Evolutionary conservation across 2,797 vertebrate genomes (phyloP), one percentile per base, ranked within the genome.

Genomic region (Esox masquinongy): DNA sequence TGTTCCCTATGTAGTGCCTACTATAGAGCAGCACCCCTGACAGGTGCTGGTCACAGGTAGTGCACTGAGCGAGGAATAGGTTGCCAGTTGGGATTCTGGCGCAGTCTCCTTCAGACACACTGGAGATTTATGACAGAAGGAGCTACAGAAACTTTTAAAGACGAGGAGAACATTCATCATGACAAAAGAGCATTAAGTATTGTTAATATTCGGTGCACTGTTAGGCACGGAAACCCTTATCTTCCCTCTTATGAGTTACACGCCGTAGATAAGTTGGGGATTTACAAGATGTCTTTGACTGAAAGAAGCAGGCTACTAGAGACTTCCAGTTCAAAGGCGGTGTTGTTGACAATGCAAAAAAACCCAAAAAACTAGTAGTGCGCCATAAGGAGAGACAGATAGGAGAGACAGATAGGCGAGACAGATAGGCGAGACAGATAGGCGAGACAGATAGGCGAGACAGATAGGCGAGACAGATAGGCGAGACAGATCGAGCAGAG

Each of bases 151-250:
- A 88, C 81, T 85, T 79, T 82, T 79, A 80, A 77, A 86, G 75
- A 79, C 84, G 82, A 73, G 70, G 31, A 53, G 76, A 79, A 83
- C 76, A 78, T 90, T 76, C 81, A 74, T 74, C 73, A 11, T 49
- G 77, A 86, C 83, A 77, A 26, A 9, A 4, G 78, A 82, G 77
- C 77, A 19, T 81, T 82, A 79, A 73, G 82, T 83, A 73, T 80
- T 84, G 77, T 84, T 39, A 66, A 74, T 81, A 85, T 82, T 83
- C 86, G 77, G 80, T 85, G 84, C 82, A 77, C 76, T 78, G 75
- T 79, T 51, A 66, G 29, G 15, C 63, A 66, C 14, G 12, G 69
- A 82, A 34, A 76, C 66, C 50, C 50, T 36, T 56, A 26, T 50
- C 61, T 31, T 16, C 19, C 2, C 16, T 17, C 75, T 24, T 31